Evolutionary conservation across 2,888 invertebrate genomes (phyloP).

Genomic region (Pseudococcus longispinus): DNA sequence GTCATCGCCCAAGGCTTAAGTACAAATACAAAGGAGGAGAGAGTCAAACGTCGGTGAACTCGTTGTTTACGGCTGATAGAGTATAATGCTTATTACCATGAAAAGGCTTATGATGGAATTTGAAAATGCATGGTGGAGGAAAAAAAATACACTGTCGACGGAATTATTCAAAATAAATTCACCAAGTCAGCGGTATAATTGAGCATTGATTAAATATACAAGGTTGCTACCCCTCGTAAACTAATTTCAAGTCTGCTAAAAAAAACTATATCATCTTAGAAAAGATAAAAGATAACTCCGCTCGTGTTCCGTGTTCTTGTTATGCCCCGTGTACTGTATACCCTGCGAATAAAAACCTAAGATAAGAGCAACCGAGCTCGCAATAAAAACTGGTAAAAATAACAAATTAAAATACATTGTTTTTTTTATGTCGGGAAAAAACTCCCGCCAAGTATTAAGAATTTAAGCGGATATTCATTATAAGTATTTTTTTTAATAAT

Average conservation of each 20-base stretch:
- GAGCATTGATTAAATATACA: conserved; percentile 34
- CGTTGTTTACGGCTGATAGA: conserved; percentile 31
- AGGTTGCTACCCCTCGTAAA: conserved; percentile 31
- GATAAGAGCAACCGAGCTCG: conserved; percentile 39
- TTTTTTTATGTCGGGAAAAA: conserved; percentile 13
- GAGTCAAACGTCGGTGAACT: conserved; percentile 12
- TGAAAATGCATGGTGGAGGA: background rate
- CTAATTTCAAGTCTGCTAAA: conserved; percentile 4
- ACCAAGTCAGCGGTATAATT: conserved; percentile 28
- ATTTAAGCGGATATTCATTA: conserved; percentile 35
- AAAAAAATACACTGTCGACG: conserved; percentile 12
- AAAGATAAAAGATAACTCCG: conserved; percentile 29
- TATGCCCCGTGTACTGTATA: background rate
- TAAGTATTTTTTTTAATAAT: conserved; percentile 41
- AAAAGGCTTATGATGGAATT: conserved; percentile 34
- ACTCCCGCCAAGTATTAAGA: conserved; percentile 25
- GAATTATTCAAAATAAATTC: conserved; percentile 31
- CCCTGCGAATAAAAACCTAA: background rate
- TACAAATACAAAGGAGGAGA: background rate
- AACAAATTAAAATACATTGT: conserved; percentile 42
- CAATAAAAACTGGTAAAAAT: conserved; percentile 43
- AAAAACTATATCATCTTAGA: conserved; percentile 2
- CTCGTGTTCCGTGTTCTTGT: background rate
- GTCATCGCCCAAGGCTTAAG: background rate
- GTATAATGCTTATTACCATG: conserved; percentile 24